These are phyloP conservation scores for Vidua macroura DNA, from an alignment of 2,113 vertebrate genomes.

Conservation along the genomic window DNA sequence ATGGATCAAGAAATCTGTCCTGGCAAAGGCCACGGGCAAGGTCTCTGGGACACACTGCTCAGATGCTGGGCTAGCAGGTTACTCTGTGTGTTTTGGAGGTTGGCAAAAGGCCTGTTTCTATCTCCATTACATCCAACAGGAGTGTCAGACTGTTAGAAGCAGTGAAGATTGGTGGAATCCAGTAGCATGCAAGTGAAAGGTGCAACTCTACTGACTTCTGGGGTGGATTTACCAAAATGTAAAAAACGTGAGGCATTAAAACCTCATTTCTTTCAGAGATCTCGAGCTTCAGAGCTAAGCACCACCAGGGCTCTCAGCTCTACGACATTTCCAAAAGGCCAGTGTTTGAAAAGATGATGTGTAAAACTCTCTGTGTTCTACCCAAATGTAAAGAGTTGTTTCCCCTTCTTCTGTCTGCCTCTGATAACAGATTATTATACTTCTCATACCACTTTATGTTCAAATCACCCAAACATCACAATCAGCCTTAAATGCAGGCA, in stretches of 20 bases:
- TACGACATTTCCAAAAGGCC: neutral
- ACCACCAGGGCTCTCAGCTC: neutral
- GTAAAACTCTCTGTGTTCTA: neutral
- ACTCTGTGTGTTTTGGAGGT: neutral
- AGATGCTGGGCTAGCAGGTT: neutral
- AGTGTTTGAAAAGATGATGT: neutral
- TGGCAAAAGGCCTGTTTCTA: neutral
- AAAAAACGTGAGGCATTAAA: neutral
- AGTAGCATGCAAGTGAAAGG: neutral
- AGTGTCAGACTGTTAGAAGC: neutral
- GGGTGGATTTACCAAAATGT: neutral
- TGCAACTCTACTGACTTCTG: neutral
- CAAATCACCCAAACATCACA: slow-evolving; percentile 23
- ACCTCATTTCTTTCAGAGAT: neutral
- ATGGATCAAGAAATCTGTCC: neutral
- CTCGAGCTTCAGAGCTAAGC: neutral
- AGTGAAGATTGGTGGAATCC: neutral
- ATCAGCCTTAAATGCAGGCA: slow-evolving; percentile 71
- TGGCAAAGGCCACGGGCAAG: neutral
- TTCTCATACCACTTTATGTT: neutral
- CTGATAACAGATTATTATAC: slow-evolving; percentile 28
- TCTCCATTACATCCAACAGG: neutral
- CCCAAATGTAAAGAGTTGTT: neutral
- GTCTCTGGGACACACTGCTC: neutral
- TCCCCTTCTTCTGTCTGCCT: slow-evolving; percentile 9